Evolutionary conservation across 64 coral and sea anemone species (phyloP).

Genomic region (Catalaphyllia jardinei): DNA sequence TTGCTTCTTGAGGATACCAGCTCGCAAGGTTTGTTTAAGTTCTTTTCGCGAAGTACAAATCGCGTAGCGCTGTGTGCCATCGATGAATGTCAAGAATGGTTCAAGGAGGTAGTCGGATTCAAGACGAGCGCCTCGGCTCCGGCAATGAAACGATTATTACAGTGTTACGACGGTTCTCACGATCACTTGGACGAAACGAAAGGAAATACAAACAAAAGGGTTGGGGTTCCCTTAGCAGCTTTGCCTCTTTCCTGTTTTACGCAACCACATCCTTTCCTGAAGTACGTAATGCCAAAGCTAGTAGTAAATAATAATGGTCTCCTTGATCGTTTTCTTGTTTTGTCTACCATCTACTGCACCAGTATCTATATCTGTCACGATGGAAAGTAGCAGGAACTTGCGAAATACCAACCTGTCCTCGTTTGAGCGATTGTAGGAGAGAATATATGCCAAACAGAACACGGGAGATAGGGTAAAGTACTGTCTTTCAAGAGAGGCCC

Average conservation of each 20-base stretch:
- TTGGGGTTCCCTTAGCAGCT: not conserved
- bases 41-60: not conserved
- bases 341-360: not conserved
- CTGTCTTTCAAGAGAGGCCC: conserved; percentile 1
- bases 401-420: conserved; percentile 14
- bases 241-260: conserved; percentile 9
- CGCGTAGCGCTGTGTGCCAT: conserved; percentile 25
- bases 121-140: not conserved
- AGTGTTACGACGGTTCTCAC: conserved; percentile 18
- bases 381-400: not conserved
- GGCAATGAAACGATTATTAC: conserved; percentile 19
- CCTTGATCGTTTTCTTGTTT: not conserved
- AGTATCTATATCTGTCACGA: not conserved
- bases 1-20: conserved; percentile 43
- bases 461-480: not conserved
- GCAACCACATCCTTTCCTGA: not conserved
- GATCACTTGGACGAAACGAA: conserved; percentile 13
- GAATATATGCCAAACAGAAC: conserved; percentile 2
- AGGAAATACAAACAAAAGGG: not conserved
- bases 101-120: conserved; percentile 15
- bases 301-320: conserved; percentile 1
- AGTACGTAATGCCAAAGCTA: not conserved
- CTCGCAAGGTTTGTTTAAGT: conserved; percentile 22
- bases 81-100: conserved; percentile 22
- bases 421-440: conserved; percentile 14